Base-by-base conservation (phyloP, 23 tunicate genomes). In the Styela clava region DNA sequence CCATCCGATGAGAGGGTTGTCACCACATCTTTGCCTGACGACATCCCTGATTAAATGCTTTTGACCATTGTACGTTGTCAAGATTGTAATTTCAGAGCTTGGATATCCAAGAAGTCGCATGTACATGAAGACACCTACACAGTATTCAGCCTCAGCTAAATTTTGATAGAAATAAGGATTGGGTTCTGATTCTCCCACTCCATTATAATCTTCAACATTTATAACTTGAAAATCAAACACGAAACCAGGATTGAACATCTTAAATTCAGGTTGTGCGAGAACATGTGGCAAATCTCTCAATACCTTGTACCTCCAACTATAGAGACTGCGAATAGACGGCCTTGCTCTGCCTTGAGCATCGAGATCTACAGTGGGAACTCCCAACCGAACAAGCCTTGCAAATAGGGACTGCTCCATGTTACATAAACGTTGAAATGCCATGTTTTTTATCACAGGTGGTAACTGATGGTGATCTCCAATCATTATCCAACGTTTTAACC, bases 401-500 rank as follows among this genome's bases (percentile, higher is more conserved):
- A 96, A 96, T 62, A 96, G 84, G 19, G 99, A 96, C 83, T 96
- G 99, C 79, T 96, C 99, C 99, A 96, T 96, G 92, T 96, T 96
- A 25, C 97, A 96, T 67, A 91, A 91, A 84, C 91, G 91, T 64
- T 96, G 99, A 73, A 96, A 96, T 20, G 99, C 99, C 25, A 87
- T 87, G 62, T 96, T 96, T 61, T 96, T 88, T 21, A 96, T 83
- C 29, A 96, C 99, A 1, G 99, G 99, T 33, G 99, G 99, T 2
- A 96, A 64, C 74, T 96, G 99, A 52, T 96, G 97, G 62, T 96
- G 99, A 64, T 96, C 99, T 19, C 99, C 99, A 63, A 96, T 96
- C 99, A 96, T 96, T 27, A 96, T 96, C 99, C 99, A 96, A 36
- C 99, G 76, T 63, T 96, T 96, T 25, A 96, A 52, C n/a, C 99